phyloP scores from a whole-genome alignment of 2,797 vertebrate genomes.

The Pogoniulus pusillus region DNA sequence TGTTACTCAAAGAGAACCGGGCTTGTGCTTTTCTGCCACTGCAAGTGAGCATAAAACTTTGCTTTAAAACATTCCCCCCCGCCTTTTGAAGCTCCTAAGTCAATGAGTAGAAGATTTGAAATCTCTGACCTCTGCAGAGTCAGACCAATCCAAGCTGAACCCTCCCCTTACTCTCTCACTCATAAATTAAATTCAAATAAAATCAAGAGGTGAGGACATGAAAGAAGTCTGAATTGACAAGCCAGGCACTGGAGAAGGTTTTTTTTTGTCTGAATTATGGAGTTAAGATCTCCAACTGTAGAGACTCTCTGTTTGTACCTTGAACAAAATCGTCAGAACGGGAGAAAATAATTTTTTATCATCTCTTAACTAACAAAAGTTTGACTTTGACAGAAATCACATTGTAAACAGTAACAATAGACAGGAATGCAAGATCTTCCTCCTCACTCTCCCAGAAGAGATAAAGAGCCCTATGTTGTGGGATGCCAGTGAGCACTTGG shows the following conservation, averaged over 20 bases:
- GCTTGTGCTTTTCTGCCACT: constrained; percentile 39
- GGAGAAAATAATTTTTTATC: background rate
- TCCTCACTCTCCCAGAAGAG: background rate
- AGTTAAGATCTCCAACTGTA: background rate
- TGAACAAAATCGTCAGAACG: background rate
- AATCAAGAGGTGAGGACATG: background rate
- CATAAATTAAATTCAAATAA: background rate
- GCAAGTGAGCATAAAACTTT: constrained; percentile 26
- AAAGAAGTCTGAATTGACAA: background rate
- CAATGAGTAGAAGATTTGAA: constrained; percentile 21
- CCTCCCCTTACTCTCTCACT: background rate
- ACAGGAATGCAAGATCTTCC: background rate
- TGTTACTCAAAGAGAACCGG: constrained; percentile 30
- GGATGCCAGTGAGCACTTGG: too few relatives aligned
- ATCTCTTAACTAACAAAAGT: background rate
- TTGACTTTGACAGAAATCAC: background rate
- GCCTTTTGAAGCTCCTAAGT: constrained; percentile 30
- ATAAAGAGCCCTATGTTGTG: background rate
- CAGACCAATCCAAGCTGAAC: background rate
- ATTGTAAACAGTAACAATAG: background rate
- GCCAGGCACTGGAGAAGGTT: background rate
- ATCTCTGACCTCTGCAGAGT: background rate
- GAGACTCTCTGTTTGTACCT: background rate
- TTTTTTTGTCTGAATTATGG: background rate
- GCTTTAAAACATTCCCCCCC: background rate